These are phyloP conservation scores for Peromyscus eremicus DNA, from an alignment of 2,797 vertebrate genomes.

Conservation along the genomic window DNA sequence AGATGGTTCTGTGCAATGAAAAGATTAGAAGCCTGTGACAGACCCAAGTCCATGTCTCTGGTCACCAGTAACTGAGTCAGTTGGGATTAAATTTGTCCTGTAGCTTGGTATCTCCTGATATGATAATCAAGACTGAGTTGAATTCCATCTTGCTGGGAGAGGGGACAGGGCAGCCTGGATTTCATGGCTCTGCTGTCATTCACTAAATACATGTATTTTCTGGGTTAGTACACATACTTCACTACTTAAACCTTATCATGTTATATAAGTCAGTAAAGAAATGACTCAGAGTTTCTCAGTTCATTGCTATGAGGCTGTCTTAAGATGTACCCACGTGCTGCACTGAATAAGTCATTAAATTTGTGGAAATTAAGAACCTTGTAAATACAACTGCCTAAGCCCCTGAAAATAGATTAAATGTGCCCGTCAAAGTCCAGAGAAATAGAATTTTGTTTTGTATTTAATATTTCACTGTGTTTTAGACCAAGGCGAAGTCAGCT, in stretches of 20 bases:
- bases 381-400: slow-evolving; percentile 12
- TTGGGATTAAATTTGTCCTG: neutral
- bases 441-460: neutral
- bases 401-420: neutral
- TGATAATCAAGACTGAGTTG: neutral
- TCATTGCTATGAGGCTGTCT: neutral
- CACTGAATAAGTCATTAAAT: slow-evolving; percentile 15
- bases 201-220: neutral
- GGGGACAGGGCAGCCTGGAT: neutral
- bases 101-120: slow-evolving; percentile 31
- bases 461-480: slow-evolving; percentile 31
- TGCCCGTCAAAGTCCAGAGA: slow-evolving; percentile 19
- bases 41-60: neutral
- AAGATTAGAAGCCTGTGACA: neutral
- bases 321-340: neutral
- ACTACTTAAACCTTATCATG: neutral
- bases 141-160: neutral
- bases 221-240: neutral
- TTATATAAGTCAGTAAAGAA: slow-evolving; percentile 23
- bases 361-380: neutral
- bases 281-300: slow-evolving; percentile 44
- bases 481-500: slow-evolving; percentile 17
- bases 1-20: neutral
- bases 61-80: neutral
- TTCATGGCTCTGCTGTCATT: neutral